Base-by-base conservation (phyloP, 2,888 invertebrate genomes). In the Hypomecis atomaria region DNA sequence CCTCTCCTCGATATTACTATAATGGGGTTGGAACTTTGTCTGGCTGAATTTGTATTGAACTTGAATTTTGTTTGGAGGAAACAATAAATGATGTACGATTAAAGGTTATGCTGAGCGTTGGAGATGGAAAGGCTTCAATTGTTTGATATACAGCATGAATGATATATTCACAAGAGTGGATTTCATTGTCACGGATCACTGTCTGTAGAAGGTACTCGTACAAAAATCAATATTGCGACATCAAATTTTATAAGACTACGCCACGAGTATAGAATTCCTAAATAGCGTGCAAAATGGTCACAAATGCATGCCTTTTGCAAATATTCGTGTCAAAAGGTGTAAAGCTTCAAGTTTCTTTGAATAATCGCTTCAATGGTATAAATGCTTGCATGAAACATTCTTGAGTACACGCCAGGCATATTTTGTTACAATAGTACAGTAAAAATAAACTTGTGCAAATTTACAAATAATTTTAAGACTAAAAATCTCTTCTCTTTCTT, bases 31-130 rank as follows among this genome's bases (percentile, higher is more conserved):
- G 52, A 66, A 50, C 56, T 63, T 69, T 57, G 36, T 44, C 36
- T 52, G 37, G 53, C 45, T 52, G 56, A 61, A 63, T 67, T 62
- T 50, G 13, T 55, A 66, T 61, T 65, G 60, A 71, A 66, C 60
- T 65, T 54, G 48, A 57, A 61, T 65, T 56, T 38, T 59, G 59
- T 59, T 64, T 37, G 40, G 50, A 40, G 43, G 36, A 49, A 54
- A 59, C 54, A 54, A 64, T 63, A 59, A 64, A 64, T 59, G 13
- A 62, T 57, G 54, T 56, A 49, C 9, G 45, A 9, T 34, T 11
- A 40, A 48, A 53, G 58, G 49, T 45, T 50, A n/a, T n/a, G 7
- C 13, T 45, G 11, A 9, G 44, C 23, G 36, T 13, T 6, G n/a
- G 42, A 38, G 33, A 13, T 57, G 45, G 50, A 52, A 52, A 36